Conservation (phyloP, 2,797 vertebrate genomes). For the Dicrostonyx torquatus region DNA sequence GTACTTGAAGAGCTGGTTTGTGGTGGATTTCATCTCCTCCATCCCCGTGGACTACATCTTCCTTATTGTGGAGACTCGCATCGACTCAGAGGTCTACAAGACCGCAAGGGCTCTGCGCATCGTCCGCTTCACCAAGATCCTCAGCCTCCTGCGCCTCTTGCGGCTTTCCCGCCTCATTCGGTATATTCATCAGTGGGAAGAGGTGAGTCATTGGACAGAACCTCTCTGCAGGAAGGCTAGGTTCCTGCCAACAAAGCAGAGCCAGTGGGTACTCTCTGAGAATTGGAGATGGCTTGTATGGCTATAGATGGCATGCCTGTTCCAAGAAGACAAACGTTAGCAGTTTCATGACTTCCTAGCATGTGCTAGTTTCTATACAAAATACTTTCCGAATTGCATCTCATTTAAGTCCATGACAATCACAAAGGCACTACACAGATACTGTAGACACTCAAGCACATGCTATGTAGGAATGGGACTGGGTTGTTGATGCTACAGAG, state of each 20-base stretch:
- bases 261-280: background rate
- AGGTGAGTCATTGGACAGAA: slow-evolving; percentile 87
- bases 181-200: slow-evolving; percentile 99
- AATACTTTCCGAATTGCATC: background rate
- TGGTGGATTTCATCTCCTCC: slow-evolving; percentile 99
- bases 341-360: background rate
- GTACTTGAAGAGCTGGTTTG: slow-evolving; percentile 98
- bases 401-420: background rate
- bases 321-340: background rate
- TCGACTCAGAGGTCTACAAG: slow-evolving; percentile 99
- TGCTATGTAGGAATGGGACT: background rate
- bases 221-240: background rate
- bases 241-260: background rate
- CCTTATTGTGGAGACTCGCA: slow-evolving; percentile 98
- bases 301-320: background rate
- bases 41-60: slow-evolving; percentile 99
- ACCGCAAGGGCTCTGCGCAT: slow-evolving; percentile 97
- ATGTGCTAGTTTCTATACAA: background rate
- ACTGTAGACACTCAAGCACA: background rate
- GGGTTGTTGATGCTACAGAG: background rate
- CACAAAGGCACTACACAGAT: background rate
- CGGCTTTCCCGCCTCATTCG: slow-evolving; percentile 98
- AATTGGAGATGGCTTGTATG: background rate
- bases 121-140: slow-evolving; percentile 99
- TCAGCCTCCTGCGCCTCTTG: slow-evolving; percentile 95